Base-by-base conservation (phyloP, 2,888 invertebrate species). In the Hypomecis punctinalis region DNA sequence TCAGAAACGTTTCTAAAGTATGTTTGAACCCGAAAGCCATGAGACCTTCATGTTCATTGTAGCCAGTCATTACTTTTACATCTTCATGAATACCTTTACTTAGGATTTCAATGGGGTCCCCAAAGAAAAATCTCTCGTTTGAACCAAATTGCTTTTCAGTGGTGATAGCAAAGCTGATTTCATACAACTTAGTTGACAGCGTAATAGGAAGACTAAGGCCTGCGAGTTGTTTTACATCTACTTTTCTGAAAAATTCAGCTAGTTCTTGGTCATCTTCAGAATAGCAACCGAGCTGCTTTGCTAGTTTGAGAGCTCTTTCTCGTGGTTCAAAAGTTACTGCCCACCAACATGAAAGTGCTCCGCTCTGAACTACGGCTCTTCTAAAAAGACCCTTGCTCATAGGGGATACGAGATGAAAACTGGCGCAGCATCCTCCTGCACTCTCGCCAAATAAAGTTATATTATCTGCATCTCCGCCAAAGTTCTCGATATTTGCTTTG, bases 1-100 rank as follows among this genome's bases (percentile, higher is more conserved):
- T 57, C 11, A 81, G 46, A 0, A 79, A 46, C 10, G 72, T 67
- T 0, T 83, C 76, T 2, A 77, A n/a, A 13, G 63, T 36, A 3
- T 69, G 67, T 0, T 42, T 54, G 0, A 57, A 11, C 9, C 61
- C 54, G 0, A 83, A 35, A 5, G 74, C 67, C 46, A 85, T 61
- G 0, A 84, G 37, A 0, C 96, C 96, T 87, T 97, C 97, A 53
- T 96, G 94, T 23, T 94, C 93, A 5, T 95, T 96, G 10, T 95
- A 86, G 3, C 97, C 97, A 33, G 94, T 91, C 82, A 97, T 94
- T 80, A 96, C 94, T 0, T 96, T 96, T 0, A 95, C 88, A 4
- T 76, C 82, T 68, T 84, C 76, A 47, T 94, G 86, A 7, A 88
- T 85, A 8, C 94, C 94, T 6, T 89, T 83, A 72, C 86, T 85